Base-by-base conservation (phyloP, 1,140 invertebrate genomes). In the Eriosoma lanigerum region DNA sequence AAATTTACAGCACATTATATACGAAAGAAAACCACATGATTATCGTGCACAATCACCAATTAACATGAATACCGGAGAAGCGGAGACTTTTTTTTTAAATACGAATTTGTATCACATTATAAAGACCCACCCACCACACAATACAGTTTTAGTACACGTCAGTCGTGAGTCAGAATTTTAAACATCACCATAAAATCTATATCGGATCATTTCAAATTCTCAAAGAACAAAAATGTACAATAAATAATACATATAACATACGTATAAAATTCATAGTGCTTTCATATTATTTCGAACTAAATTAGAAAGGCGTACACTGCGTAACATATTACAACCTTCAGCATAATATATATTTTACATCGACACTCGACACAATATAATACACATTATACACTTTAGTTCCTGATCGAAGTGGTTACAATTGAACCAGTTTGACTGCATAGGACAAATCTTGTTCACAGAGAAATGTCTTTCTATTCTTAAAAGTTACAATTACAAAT, bases 361-460 rank as follows among this genome's bases (percentile, higher is more conserved):
- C 32, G 8, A 38, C 8, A 38, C 32, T 38, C 32, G 8, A 38
- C 32, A 8, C n/a, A n/a, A n/a, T n/a, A n/a, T n/a, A n/a, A n/a
- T n/a, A n/a, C n/a, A 8, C 32, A 38, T 38, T 38, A 4, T 38
- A n/a, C 19, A 29, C n/a, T 1, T 38, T 64, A 64, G 62, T 64
- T 64, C 32, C 62, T 62, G 32, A 64, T 38, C n/a, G 58, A 64
- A 64, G 38, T 64, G 32, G 29, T 32, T 38, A 17, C 38, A 44
- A 38, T 64, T 64, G 62, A 64, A 64, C 62, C 62, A 64, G 62
- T 64, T 64, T 64, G 62, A 64, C 62, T 44, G 4, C 62, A 64
- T 32, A 29, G 5, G 13, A 60, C 58, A 62, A 32, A n/a, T 64
- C 62, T 64, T 38, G 62, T 38, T 32, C 60, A 32, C 60, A n/a